phyloP scores from a whole-genome alignment of 2,113 vertebrate species.

The Acanthochromis polyacanthus region DNA sequence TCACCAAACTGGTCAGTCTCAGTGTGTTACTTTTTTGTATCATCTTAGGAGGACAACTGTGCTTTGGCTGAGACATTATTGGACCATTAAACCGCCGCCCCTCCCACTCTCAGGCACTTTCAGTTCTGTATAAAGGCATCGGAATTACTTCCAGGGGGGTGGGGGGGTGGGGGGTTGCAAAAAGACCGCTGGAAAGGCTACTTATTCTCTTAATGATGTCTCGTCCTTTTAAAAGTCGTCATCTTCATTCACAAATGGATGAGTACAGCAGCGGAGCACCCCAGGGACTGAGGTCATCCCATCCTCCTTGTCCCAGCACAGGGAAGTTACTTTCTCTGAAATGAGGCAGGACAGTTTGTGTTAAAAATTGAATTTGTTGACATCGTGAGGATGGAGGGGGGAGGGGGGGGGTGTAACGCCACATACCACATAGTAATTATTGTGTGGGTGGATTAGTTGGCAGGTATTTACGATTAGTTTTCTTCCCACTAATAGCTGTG shows the following conservation, averaged over 20 bases:
- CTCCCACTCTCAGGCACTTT: constrained; percentile 81
- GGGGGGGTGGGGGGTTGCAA: constrained; percentile 65
- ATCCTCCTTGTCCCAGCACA: constrained; percentile 73
- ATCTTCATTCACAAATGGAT: constrained; percentile 85
- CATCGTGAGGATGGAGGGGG: not conserved
- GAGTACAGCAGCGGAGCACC: constrained; percentile 75
- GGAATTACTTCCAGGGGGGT: constrained; percentile 78
- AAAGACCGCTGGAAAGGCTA: constrained; percentile 84
- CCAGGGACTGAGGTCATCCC: constrained; percentile 82
- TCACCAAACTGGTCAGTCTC: constrained; percentile 60
- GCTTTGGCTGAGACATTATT: constrained; percentile 82
- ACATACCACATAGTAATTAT: constrained; percentile 53
- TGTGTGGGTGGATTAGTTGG: constrained; percentile 48
- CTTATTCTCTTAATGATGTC: constrained; percentile 86
- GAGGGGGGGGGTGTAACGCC: constrained; percentile 10
- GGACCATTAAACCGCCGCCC: constrained; percentile 83
- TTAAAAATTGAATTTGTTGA: constrained; percentile 70
- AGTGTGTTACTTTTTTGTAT: constrained; percentile 70
- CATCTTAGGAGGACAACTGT: constrained; percentile 78
- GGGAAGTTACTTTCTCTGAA: constrained; percentile 76
- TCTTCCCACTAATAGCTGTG: constrained; percentile 42
- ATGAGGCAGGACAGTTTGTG: constrained; percentile 61
- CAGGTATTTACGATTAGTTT: constrained; percentile 66
- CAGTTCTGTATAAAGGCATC: constrained; percentile 83
- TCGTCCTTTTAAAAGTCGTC: constrained; percentile 87